Conservation (phyloP, 2,888 invertebrate species). For the Dryobota labecula region DNA sequence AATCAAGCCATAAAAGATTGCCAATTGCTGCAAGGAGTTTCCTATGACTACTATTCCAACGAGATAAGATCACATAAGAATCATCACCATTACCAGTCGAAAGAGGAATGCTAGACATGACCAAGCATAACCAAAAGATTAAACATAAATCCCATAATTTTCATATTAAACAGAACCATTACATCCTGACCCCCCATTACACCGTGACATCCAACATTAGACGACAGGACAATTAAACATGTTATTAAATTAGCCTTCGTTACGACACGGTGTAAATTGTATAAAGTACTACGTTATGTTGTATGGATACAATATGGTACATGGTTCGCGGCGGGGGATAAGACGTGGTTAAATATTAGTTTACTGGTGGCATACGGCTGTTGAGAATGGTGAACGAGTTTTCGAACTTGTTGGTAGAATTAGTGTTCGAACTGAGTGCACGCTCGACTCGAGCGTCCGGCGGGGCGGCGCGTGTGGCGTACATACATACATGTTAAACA, state of each 20-base stretch:
- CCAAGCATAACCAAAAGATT: not conserved
- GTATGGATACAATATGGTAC: conserved; percentile 61
- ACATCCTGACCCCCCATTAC: conserved; percentile 16
- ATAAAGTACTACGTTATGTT: conserved; percentile 66
- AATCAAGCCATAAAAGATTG: too few relatives aligned
- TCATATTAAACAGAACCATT: not conserved
- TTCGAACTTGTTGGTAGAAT: not conserved
- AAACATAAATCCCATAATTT: not conserved
- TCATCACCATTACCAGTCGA: too few relatives aligned
- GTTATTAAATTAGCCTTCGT: conserved; percentile 68
- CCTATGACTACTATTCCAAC: too few relatives aligned
- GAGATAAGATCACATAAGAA: too few relatives aligned
- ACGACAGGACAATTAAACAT: conserved; percentile 60
- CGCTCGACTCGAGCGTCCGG: too few relatives aligned
- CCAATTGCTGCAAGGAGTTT: too few relatives aligned
- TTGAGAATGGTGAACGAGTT: not conserved
- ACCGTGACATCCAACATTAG: conserved; percentile 21
- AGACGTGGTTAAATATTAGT: conserved; percentile 49
- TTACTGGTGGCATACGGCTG: conserved; percentile 27
- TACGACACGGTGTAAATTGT: conserved; percentile 59
- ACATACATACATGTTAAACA: too few relatives aligned
- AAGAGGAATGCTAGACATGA: too few relatives aligned
- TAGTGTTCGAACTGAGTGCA: too few relatives aligned
- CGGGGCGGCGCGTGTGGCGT: too few relatives aligned
- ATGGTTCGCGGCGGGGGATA: conserved; percentile 66